Evolutionary conservation across 1,140 invertebrate species (phyloP), one percentile per base, ranked within the genome.

Genomic region (Thaumatotibia leucotreta): DNA sequence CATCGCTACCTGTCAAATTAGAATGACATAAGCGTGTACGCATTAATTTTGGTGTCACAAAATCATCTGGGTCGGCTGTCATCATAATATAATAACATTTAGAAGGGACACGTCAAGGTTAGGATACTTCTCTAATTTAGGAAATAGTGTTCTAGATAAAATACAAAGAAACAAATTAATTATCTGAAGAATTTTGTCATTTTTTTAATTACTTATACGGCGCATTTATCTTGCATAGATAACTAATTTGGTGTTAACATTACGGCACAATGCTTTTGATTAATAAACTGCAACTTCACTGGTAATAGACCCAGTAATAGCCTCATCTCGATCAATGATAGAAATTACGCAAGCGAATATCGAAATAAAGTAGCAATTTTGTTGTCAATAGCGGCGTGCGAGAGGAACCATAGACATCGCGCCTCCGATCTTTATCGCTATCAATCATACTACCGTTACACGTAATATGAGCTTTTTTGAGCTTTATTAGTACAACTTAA

Each of bases 341-440:
- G 52, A 58, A 58, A 58, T 58, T 58, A 58, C 52, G 52, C 24
- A 27, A 27, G 24, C 52, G 23, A 17, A 58, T 58, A 31, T 58
- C 52, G 52, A 58, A 58, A 58, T 31, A 58, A 58, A 58, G 52
- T 58, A 58, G 52, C 52, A 31, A 58, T 31, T 58, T 58, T 27
- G 52, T 14, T 67, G 71, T 75, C 71, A 73, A 73, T 72, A 67
- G 64, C 27, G 49, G 32, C 54, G 33, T 58, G 52, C 35, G 14
- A 66, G 23, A 58, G 52, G 6, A 24, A 20, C 14, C 29, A 66
- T 66, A 54, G 63, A 54, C 63, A 54, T 54, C 14, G 49, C 27
- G 63, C 49, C 63, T 63, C 63, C 66, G 70, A 80, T 78, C 50
- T 68, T 66, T 71, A 83, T 83, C 79, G 67, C 45, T 70, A 70